Percentiles rank a stretch among this genome's conserved stretches.
Evolutionary conservation across 2,888 invertebrate genomes (phyloP).

Genomic region (Torymus texanus): DNA sequence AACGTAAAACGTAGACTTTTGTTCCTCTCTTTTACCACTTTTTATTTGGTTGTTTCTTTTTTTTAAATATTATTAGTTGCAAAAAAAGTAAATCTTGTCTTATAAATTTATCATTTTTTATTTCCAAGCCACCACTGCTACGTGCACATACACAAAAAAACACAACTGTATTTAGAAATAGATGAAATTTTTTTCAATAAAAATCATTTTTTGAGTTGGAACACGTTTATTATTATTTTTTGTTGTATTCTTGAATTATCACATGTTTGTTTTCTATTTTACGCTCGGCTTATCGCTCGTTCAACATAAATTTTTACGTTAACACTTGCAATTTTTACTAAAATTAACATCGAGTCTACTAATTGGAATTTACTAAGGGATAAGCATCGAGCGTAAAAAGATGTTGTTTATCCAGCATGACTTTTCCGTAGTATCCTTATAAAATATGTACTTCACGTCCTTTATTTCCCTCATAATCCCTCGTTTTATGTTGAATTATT

Average conservation of each 20-base stretch:
- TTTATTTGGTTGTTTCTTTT: conserved; percentile 17
- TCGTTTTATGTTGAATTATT: conserved; percentile 28
- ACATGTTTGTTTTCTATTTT: conserved; percentile 60
- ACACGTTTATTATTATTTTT: conserved; percentile 73
- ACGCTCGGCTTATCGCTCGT: conserved; percentile 66
- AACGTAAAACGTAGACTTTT: conserved; percentile 18
- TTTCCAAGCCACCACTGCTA: conserved; percentile 45
- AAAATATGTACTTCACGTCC: not conserved
- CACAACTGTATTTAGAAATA: conserved; percentile 72
- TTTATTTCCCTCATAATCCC: conserved; percentile 14
- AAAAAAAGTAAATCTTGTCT: conserved; percentile 13
- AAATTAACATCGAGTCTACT: not conserved
- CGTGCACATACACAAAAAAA: conserved; percentile 59
- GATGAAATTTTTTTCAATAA: conserved; percentile 70
- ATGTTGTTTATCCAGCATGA: conserved; percentile 34
- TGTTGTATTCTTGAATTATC: conserved; percentile 61
- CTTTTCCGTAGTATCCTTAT: conserved; percentile 28
- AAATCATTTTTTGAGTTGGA: conserved; percentile 73
- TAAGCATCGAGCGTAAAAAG: conserved; percentile 55
- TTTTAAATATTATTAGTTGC: conserved; percentile 21
- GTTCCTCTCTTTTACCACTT: not conserved
- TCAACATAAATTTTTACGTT: not conserved
- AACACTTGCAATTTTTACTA: not conserved
- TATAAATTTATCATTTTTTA: conserved; percentile 42
- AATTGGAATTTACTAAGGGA: conserved; percentile 25